Evolutionary conservation across 2,113 vertebrate species (phyloP), one percentile per base, ranked within the genome.

Genomic region (Dolichallabes microphthalmus): DNA sequence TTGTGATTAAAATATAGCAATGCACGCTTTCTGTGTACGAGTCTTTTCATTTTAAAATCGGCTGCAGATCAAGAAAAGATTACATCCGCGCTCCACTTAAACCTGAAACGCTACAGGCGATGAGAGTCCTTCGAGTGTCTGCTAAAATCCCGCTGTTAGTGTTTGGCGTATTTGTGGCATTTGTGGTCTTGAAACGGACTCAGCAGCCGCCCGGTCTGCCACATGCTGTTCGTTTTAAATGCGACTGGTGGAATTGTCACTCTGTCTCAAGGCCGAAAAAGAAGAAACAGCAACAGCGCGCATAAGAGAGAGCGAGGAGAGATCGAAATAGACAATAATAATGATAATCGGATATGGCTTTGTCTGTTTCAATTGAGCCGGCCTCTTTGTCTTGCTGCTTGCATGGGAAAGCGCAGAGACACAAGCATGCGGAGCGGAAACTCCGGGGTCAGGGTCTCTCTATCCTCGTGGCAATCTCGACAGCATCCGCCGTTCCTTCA

Each of bases 281-380:
- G 57, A 86, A 77, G 25, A 81, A 83, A 82, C 74, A 75, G 74
- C 53, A 71, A 71, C 57, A 80, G 71, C 4, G 19, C 12, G 79
- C 76, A 63, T 66, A 57, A 64, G 50, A 19, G 78, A 69, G 69
- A 74, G 39, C 35, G 85, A 87, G 76, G 82, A 86, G 84, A 71
- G 91, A 91, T 91, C 88, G 89, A 86, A 91, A 87, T 91, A 91
- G 93, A 93, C 91, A 93, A 92, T 94, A 93, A 93, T 92, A 93
- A 92, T 94, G 91, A 92, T 94, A 94, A 94, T 93, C 90, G 93
- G 92, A 94, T 92, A 93, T 94, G 93, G 93, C 93, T 95, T 92
- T 91, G 91, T 91, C 92, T 92, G 92, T 91, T 94, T 90, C 88
- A 89, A 91, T 92, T 86, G 87, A 89, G 92, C 85, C 88, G 88